Percentiles rank a stretch among this genome's conserved stretches.
Evolutionary conservation across 2,797 vertebrate genomes (phyloP).

Genomic region (Sebastes paucispinis): DNA sequence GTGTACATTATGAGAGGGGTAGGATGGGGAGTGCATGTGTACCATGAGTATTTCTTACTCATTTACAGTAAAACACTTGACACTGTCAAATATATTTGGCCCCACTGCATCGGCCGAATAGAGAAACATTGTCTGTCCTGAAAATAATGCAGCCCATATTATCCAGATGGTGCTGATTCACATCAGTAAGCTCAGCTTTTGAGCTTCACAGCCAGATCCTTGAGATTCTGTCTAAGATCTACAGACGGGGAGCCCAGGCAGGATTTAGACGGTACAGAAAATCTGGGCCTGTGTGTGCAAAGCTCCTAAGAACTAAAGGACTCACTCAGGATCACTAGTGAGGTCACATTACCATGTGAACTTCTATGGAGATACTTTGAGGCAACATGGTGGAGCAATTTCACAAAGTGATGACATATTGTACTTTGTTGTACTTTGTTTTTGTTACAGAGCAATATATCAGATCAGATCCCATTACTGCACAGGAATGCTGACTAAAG

Average conservation of each 20-base stretch:
- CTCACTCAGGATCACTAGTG: constrained; percentile 47
- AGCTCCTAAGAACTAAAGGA: constrained; percentile 56
- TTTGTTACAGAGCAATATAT: background rate
- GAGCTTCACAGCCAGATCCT: constrained; percentile 61
- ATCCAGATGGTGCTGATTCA: constrained; percentile 71
- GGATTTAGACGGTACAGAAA: constrained; percentile 60
- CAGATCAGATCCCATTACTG: background rate
- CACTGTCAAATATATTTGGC: constrained; percentile 8
- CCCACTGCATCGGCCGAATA: background rate
- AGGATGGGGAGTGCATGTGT: background rate
- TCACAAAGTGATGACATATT: constrained; percentile 15
- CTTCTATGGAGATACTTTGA: constrained; percentile 12
- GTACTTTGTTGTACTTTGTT: background rate
- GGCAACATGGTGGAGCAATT: background rate
- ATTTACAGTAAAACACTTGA: constrained; percentile 17
- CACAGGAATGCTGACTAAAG: background rate
- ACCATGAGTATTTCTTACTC: background rate
- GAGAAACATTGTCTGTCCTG: constrained; percentile 35
- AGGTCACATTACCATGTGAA: constrained; percentile 67
- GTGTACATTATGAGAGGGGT: background rate
- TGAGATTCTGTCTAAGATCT: constrained; percentile 62
- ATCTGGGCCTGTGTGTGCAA: constrained; percentile 53
- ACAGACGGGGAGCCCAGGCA: constrained; percentile 39
- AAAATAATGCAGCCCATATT: constrained; percentile 49
- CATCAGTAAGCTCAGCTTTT: constrained; percentile 60